A percentile compares a stretch with the other conserved stretches of the same genome.
Conservation (phyloP, 2,888 invertebrate genomes). For the Folsomia manolachei region DNA sequence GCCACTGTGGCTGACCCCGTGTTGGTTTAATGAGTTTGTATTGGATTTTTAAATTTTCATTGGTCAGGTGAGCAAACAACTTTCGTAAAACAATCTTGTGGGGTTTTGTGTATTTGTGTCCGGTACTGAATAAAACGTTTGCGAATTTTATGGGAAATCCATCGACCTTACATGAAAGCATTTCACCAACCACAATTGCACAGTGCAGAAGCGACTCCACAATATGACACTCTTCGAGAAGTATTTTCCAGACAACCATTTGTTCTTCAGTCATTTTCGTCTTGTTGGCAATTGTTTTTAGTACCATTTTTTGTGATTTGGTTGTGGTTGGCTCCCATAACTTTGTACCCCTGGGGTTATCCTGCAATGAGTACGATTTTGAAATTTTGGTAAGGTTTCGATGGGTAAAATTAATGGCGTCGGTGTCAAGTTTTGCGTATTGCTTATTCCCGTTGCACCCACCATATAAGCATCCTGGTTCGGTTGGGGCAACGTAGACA, state of each 20-base stretch:
- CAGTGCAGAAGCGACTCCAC: neutral
- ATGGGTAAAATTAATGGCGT: neutral
- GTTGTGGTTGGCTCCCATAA: neutral
- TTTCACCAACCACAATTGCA: neutral
- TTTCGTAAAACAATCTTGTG: neutral
- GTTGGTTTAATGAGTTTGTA: too few relatives aligned
- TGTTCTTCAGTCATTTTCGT: neutral
- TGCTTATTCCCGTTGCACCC: neutral
- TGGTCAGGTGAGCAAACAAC: neutral
- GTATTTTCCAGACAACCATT: neutral
- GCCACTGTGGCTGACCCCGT: too few relatives aligned
- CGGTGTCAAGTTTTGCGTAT: neutral
- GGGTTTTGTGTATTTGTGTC: neutral
- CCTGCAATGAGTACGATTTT: neutral
- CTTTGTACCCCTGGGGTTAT: neutral
- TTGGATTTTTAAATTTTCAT: neutral
- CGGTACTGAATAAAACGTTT: neutral
- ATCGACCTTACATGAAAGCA: neutral
- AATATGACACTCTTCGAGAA: neutral
- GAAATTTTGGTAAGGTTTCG: neutral
- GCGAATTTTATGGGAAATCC: neutral
- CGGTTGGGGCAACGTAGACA: neutral
- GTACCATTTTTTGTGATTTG: neutral
- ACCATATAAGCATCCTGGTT: neutral
- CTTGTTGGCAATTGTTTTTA: neutral